Evolutionary conservation across 2,113 vertebrate genomes (phyloP).

Genomic region (Herpetotheres cachinnans): DNA sequence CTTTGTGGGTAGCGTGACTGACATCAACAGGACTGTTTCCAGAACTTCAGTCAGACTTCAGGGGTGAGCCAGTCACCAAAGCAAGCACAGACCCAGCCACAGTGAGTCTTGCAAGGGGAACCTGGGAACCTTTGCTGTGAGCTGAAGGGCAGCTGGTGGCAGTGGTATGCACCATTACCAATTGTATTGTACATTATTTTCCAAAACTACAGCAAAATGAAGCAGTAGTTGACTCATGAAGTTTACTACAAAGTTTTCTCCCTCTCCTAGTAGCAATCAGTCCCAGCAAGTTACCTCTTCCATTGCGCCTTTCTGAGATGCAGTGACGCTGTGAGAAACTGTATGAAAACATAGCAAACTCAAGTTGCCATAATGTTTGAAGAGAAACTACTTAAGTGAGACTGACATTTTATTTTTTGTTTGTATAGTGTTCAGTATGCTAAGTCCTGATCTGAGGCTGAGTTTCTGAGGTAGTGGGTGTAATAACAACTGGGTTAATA

Average conservation of each 20-base stretch:
- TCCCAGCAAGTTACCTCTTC: not conserved
- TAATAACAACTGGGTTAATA: not conserved
- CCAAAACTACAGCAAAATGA: not conserved
- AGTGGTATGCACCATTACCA: not conserved
- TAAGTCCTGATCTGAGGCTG: not conserved
- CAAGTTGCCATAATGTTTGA: not conserved
- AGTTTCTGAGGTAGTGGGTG: not conserved
- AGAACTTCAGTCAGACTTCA: not conserved
- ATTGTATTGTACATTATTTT: not conserved
- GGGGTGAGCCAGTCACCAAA: not conserved
- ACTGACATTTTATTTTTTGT: not conserved
- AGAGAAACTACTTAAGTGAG: not conserved
- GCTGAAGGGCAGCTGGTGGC: not conserved
- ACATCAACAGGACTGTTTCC: not conserved
- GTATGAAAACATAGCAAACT: not conserved
- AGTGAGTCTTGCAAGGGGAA: not conserved
- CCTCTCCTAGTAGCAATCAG: not conserved
- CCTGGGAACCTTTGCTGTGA: not conserved
- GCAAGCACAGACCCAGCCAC: not conserved
- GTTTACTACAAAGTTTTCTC: not conserved
- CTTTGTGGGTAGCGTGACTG: not conserved
- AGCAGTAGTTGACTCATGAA: not conserved
- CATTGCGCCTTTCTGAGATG: not conserved
- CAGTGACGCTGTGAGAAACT: not conserved
- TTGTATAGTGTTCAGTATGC: not conserved